Conservation (phyloP, 2,888 invertebrate species). For the Tholera decimalis region DNA sequence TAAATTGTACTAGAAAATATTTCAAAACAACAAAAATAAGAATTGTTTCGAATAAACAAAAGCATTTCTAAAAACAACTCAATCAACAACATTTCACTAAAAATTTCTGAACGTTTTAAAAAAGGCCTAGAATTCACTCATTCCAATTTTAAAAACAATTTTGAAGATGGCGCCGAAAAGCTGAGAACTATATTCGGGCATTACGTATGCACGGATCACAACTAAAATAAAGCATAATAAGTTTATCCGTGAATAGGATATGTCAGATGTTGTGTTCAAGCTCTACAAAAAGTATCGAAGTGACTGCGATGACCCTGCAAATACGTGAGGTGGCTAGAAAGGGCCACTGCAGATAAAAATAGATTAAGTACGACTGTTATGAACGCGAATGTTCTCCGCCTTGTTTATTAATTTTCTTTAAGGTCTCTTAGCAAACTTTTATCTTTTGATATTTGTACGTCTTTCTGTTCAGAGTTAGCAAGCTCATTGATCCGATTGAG, state of each 20-base stretch:
- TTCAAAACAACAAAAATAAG: background rate
- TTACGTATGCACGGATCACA: constrained; percentile 21
- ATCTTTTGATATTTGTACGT: no score
- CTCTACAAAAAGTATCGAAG: constrained; percentile 37
- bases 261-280: no score
- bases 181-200: constrained; percentile 4
- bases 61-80: constrained; percentile 29
- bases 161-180: constrained; percentile 16
- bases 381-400: constrained; percentile 27
- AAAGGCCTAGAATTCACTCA: constrained; percentile 5
- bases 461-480: no score
- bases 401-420: constrained; percentile 26
- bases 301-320: constrained; percentile 46
- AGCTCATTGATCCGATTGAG: no score
- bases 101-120: constrained; percentile 19
- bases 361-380: constrained; percentile 68
- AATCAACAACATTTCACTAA: constrained; percentile 14
- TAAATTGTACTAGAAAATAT: background rate
- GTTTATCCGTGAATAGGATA: no score
- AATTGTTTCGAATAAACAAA: background rate
- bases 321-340: constrained; percentile 71
- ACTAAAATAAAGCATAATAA: constrained; percentile 35
- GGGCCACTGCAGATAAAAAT: constrained; percentile 69
- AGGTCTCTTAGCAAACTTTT: background rate
- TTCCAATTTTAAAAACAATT: constrained; percentile 11